phyloP scores from a whole-genome alignment of 2,888 invertebrate species.

The Torymus texanus region DNA sequence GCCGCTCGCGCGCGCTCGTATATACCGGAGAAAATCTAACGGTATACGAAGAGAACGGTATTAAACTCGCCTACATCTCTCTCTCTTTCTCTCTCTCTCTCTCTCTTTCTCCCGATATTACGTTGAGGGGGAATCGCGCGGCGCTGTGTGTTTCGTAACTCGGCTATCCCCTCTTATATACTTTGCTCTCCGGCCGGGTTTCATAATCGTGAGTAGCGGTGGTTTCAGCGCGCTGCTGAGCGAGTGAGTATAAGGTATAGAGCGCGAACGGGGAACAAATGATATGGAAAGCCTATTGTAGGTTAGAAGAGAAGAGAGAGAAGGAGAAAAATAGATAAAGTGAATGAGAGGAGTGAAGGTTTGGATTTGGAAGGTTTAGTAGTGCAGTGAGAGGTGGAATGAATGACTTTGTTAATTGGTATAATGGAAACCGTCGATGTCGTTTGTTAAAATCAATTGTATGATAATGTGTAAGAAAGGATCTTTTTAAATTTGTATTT shows the following conservation, averaged over 20 bases:
- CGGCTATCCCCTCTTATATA: background rate
- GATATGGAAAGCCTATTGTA: constrained; percentile 11
- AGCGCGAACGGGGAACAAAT: background rate
- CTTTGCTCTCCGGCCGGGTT: constrained; percentile 13
- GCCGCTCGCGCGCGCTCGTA: too few species aligned
- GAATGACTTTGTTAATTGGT: too few species aligned
- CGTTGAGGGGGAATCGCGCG: constrained; percentile 7
- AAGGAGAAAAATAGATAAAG: too few species aligned
- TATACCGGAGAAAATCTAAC: constrained; percentile 71
- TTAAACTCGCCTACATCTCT: constrained; percentile 63
- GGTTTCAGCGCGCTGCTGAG: background rate
- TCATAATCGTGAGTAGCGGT: constrained; percentile 45
- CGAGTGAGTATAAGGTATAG: too few species aligned
- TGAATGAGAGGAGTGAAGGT: too few species aligned
- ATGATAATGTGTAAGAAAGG: too few species aligned
- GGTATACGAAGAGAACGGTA: constrained; percentile 64
- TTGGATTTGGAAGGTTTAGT: too few species aligned
- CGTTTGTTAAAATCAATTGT: too few species aligned
- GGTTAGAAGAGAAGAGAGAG: too few species aligned
- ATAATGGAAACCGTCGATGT: too few species aligned
- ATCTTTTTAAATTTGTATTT: too few species aligned
- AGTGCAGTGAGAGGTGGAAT: too few species aligned
- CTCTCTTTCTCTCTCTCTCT: constrained; percentile 37
- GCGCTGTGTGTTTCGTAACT: constrained; percentile 28
- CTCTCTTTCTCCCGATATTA: constrained; percentile 51